Evolutionary conservation across 2,113 vertebrate species (phyloP), one percentile per base, ranked within the genome.

Genomic region (Chionis minor): DNA sequence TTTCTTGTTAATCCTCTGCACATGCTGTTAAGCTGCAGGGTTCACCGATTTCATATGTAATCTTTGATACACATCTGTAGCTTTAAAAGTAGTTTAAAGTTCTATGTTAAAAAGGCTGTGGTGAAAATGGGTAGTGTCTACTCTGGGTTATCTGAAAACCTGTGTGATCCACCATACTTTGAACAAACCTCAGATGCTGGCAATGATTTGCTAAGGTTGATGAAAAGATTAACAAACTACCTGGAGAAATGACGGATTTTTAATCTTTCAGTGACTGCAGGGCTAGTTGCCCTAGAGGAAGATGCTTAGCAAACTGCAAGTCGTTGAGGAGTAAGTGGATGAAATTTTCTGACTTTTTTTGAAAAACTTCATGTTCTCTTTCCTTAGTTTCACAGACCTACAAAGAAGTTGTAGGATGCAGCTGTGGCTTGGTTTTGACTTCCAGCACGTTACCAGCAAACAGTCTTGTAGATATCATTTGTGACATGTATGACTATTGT

Each of bases 391-490:
- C 59, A n/a, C 45, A 66, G 67, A 12, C 51, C 15, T 59, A 3
- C 20, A 38, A 12, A 58, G 63, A 66, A 10, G 42, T 15, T 66
- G 61, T 5, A 52, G 45, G 24, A 19, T 62, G 77, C 44, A 86
- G 35, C 70, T 61, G 54, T 49, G 66, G 35, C 44, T 75, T 63
- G 16, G 47, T 26, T 70, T 73, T 85, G 52, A 44, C 45, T 89
- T 26, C 19, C 54, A 81, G 52, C 52, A 24, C 13, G 1, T 38
- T 2, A 58, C 35, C 47, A 58, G 72, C 42, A 16, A 35, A 20
- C 7, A 49, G 40, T 20, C 24, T 51, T 23, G 14, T 16, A 49
- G 52, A 11, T 58, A 4, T 2, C 0, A 0, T 19, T 71, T 45
- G 24, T 17, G 66, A 24, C 12, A 4, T 4, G 6, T 21, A 3